phyloP scores from a whole-genome alignment of 2,797 vertebrate genomes.

The Notolabrus celidotus region DNA sequence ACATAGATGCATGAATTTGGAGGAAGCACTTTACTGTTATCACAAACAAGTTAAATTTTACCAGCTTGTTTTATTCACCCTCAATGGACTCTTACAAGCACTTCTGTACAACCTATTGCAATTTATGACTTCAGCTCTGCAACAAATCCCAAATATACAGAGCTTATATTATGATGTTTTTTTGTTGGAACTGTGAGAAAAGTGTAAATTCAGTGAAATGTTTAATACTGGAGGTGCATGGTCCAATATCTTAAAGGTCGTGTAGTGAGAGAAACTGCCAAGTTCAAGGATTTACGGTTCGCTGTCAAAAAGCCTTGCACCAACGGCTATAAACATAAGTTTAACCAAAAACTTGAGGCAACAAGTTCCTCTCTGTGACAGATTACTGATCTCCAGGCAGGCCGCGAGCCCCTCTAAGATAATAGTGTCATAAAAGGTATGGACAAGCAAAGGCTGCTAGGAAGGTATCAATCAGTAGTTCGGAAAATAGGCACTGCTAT shows the following conservation, averaged over 20 bases:
- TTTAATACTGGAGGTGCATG: too few relatives aligned
- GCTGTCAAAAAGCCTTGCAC: background rate
- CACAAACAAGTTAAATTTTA: too few relatives aligned
- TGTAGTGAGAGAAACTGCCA: background rate
- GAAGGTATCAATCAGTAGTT: conserved; percentile 11
- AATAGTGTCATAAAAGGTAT: conserved; percentile 16
- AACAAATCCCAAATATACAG: too few relatives aligned
- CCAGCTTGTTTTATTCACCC: too few relatives aligned
- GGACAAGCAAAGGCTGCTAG: conserved; percentile 6
- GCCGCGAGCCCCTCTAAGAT: conserved; percentile 12
- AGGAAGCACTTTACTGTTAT: too few relatives aligned
- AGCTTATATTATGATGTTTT: too few relatives aligned
- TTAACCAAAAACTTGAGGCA: conserved; percentile 15
- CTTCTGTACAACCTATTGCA: too few relatives aligned
- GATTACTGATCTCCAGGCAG: conserved; percentile 10
- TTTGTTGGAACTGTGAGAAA: too few relatives aligned
- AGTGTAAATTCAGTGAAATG: too few relatives aligned
- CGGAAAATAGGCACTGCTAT: background rate
- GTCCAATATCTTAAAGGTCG: background rate
- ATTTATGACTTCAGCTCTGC: too few relatives aligned
- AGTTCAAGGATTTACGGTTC: background rate
- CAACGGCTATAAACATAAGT: background rate
- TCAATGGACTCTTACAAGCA: too few relatives aligned
- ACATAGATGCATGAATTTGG: too few relatives aligned
- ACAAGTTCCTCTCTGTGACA: conserved; percentile 15